Conservation (phyloP, 2,797 vertebrate genomes). For the Mycteria americana region DNA sequence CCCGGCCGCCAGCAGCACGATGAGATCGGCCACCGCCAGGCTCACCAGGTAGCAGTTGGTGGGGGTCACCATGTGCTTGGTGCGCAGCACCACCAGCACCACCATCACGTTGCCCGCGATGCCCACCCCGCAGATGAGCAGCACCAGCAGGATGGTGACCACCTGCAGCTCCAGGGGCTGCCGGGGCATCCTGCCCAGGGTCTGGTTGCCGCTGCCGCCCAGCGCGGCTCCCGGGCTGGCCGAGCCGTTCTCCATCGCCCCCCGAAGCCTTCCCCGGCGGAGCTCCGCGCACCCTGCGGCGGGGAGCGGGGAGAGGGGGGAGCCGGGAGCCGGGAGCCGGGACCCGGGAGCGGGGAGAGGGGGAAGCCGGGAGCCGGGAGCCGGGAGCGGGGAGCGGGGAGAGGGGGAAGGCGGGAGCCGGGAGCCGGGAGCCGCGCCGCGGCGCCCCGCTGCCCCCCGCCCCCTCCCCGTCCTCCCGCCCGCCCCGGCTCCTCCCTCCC, state of each 20-base stretch:
- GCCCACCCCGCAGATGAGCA: slow-evolving; percentile 84
- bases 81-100: slow-evolving; percentile 85
- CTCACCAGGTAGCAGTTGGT: slow-evolving; percentile 92
- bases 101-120: slow-evolving; percentile 87
- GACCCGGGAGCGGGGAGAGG: background rate
- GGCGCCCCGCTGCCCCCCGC: background rate
- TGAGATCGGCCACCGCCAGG: slow-evolving; percentile 85
- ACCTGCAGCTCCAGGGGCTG: slow-evolving; percentile 81
- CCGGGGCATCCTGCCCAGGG: slow-evolving; percentile 76
- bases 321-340: background rate
- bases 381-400: too few relatives aligned
- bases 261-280: background rate
- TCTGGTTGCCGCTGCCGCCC: background rate
- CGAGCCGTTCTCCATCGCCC: slow-evolving; percentile 61
- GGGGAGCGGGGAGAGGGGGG: background rate
- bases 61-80: slow-evolving; percentile 88
- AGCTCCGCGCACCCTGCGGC: background rate
- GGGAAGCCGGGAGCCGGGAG: background rate
- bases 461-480: background rate
- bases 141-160: slow-evolving; percentile 82
- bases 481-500: background rate
- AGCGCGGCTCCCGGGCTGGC: background rate
- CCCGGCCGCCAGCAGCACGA: slow-evolving; percentile 85
- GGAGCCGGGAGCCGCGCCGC: background rate
- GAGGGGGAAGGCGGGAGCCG: background rate